Evolutionary conservation across 2,797 vertebrate species (phyloP).

Genomic region (Acrossocheilus fasciatus): DNA sequence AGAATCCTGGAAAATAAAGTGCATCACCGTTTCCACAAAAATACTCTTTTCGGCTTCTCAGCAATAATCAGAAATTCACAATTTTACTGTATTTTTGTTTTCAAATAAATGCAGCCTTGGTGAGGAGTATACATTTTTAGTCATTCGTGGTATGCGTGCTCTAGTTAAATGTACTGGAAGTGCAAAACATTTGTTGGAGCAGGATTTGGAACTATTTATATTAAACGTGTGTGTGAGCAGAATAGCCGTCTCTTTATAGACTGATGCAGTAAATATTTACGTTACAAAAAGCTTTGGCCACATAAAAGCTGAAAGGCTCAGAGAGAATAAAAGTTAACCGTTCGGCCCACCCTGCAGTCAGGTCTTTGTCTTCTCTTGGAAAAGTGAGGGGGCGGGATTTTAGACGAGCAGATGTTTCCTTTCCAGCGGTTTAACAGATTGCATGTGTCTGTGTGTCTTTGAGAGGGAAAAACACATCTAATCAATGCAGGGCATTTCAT

Average conservation of each 20-base stretch:
- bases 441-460: neutral
- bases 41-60: neutral
- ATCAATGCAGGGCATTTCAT: conserved; percentile 2
- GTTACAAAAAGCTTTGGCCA: neutral
- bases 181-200: neutral
- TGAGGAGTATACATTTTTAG: neutral
- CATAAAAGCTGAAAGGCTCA: neutral
- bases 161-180: neutral
- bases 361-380: conserved; percentile 54
- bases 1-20: neutral
- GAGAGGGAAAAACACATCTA: neutral
- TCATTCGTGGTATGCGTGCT: neutral
- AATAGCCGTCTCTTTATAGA: neutral
- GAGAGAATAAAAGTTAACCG: neutral
- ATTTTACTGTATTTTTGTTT: neutral
- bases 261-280: conserved; percentile 7
- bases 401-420: conserved; percentile 73
- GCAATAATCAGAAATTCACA: neutral
- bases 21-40: too few species aligned
- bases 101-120: neutral
- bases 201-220: neutral
- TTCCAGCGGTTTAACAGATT: conserved; percentile 63
- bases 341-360: neutral
- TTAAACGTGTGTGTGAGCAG: neutral
- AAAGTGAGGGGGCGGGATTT: conserved; percentile 69